Conservation (phyloP, 2,797 vertebrate species). For the Microchirus variegatus region DNA sequence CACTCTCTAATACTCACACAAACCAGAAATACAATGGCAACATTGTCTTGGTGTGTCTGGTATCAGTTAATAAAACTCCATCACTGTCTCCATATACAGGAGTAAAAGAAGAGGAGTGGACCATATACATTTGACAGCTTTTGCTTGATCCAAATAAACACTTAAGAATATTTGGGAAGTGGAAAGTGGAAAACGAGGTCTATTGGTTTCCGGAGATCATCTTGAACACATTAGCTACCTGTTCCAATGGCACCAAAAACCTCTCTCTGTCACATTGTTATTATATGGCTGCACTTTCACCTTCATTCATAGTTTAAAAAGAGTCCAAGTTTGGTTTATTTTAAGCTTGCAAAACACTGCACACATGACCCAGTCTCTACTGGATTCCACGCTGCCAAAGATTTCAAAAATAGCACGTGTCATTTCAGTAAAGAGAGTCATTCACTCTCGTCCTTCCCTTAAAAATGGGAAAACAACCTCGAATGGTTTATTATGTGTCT, state of each 20-base stretch:
- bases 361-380: too few relatives aligned
- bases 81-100: conserved; percentile 30
- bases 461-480: neutral
- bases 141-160: conserved; percentile 35
- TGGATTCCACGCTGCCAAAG: too few relatives aligned
- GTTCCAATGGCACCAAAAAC: conserved; percentile 27
- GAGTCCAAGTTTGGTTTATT: neutral
- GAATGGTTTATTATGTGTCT: conserved; percentile 7
- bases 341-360: too few relatives aligned
- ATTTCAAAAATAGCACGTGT: conserved; percentile 14
- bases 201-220: conserved; percentile 32
- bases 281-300: conserved; percentile 29
- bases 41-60: conserved; percentile 42
- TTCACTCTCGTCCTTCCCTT: neutral
- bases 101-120: conserved; percentile 23
- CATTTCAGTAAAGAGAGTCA: conserved; percentile 3
- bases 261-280: conserved; percentile 38
- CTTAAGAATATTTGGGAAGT: conserved; percentile 25
- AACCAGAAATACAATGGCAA: conserved; percentile 27
- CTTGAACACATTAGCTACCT: conserved; percentile 47
- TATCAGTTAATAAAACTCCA: conserved; percentile 57
- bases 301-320: conserved; percentile 34
- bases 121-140: conserved; percentile 41
- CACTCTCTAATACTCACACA: conserved; percentile 36
- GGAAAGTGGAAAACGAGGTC: conserved; percentile 43